Conservation (phyloP, 2,888 invertebrate genomes). For the Ariolimax columbianus region DNA sequence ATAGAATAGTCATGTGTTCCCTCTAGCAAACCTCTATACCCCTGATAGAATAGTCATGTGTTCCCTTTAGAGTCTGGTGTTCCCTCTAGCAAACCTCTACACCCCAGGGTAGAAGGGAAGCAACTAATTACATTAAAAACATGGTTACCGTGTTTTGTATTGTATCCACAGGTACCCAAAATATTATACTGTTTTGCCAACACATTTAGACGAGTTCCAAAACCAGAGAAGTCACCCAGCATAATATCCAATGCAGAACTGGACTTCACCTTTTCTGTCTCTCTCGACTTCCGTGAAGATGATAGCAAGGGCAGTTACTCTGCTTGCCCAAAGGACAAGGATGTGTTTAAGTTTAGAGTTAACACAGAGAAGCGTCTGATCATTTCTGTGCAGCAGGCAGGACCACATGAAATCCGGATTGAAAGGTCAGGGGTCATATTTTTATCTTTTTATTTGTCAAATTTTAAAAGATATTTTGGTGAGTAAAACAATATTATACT, state of each 20-base stretch:
- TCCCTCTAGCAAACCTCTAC: too few relatives aligned
- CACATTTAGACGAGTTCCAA: slow-evolving; percentile 92
- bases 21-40: too few relatives aligned
- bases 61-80: too few relatives aligned
- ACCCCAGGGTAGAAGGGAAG: too few relatives aligned
- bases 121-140: too few relatives aligned
- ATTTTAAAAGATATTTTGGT: too few relatives aligned
- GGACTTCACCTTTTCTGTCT: slow-evolving; percentile 92
- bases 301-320: slow-evolving; percentile 82
- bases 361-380: slow-evolving; percentile 91
- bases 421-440: slow-evolving; percentile 81
- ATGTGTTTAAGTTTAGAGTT: slow-evolving; percentile 84
- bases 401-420: slow-evolving; percentile 84
- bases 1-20: too few relatives aligned
- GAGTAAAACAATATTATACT: too few relatives aligned
- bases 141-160: background rate
- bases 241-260: slow-evolving; percentile 61
- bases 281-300: slow-evolving; percentile 88
- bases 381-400: slow-evolving; percentile 85
- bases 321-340: slow-evolving; percentile 86
- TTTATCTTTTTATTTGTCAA: too few relatives aligned
- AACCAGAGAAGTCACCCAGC: slow-evolving; percentile 58
- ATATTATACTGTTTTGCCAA: slow-evolving; percentile 90
- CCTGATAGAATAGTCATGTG: too few relatives aligned
- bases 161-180: slow-evolving; percentile 80